Base-by-base conservation (phyloP, 2,113 vertebrate species). In the Campylomormyrus numenius region DNA sequence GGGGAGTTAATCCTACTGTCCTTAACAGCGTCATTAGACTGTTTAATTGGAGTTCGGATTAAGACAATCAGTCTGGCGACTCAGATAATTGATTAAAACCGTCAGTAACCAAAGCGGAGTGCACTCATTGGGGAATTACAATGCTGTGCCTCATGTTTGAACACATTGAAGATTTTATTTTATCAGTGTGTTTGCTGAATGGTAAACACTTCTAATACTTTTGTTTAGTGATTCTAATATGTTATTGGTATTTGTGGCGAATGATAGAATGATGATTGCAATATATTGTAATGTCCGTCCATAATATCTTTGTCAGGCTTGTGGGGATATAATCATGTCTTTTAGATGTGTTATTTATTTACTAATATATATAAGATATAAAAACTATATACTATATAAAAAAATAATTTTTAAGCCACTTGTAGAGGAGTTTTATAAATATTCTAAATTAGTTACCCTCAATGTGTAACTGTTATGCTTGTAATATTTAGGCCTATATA, bases 21-120 rank as follows among this genome's bases (percentile, higher is more conserved):
- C 86, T 93, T 92, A 92, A 92, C 91, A 85, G 90, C 89, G 77
- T 92, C 90, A 94, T 92, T 93, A 91, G 88, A 42, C 89, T 91
- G 90, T 93, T 94, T 93, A 93, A 93, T 95, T 94, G 91, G 91
- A 94, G 89, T 92, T 92, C 49, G 94, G 92, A 94, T 94, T 94
- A 94, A 91, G 88, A 89, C 91, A 88, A 91, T 91, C 90, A 91
- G 90, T 93, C 92, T 93, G 93, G 91, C 90, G 39, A 87, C 90
- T 91, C 91, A 93, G 93, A 94, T 93, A 93, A 94, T 92, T 92
- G 92, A 93, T 92, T 90, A 91, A 91, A 83, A 91, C 90, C 88
- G 91, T 93, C 93, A 92, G 92, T 90, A 92, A 91, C 88, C 89
- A 90, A 89, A 90, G 90, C 91, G 89, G 92, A 92, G 90, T 91